phyloP scores from a whole-genome alignment of 2,113 vertebrate species.

The Mastomys coucha region DNA sequence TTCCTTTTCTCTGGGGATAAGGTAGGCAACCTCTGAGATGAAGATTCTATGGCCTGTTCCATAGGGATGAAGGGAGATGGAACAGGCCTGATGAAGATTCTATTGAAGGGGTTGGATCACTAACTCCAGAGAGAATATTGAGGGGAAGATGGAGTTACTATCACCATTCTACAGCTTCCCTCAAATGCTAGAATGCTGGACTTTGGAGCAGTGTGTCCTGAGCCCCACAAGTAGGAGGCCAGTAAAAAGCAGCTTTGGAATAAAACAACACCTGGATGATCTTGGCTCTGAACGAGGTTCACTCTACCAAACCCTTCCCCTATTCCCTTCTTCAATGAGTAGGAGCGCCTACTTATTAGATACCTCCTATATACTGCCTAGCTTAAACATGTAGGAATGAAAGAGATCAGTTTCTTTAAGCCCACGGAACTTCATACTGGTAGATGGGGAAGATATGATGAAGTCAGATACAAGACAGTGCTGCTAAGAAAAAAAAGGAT shows the following conservation, averaged over 20 bases:
- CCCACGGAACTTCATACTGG: not conserved
- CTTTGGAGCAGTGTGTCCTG: not conserved
- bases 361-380: not conserved
- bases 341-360: not conserved
- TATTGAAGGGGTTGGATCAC: too few relatives aligned
- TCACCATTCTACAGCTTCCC: not conserved
- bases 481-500: slow-evolving; percentile 19
- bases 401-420: not conserved
- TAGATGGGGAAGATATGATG: not conserved
- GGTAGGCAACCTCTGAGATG: not conserved
- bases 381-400: not conserved
- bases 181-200: not conserved
- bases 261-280: slow-evolving; percentile 1
- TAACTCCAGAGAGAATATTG: not conserved
- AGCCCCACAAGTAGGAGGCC: not conserved
- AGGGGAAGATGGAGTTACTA: not conserved
- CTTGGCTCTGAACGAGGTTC: not conserved
- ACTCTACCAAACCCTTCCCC: not conserved
- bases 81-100: too few relatives aligned
- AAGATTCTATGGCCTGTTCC: not conserved
- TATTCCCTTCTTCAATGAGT: not conserved
- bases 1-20: not conserved
- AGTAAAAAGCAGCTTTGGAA: not conserved
- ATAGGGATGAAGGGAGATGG: too few relatives aligned
- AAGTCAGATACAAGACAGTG: not conserved